phyloP scores from a whole-genome alignment of 1,140 invertebrate genomes.

The Scylla paramamosain region DNA sequence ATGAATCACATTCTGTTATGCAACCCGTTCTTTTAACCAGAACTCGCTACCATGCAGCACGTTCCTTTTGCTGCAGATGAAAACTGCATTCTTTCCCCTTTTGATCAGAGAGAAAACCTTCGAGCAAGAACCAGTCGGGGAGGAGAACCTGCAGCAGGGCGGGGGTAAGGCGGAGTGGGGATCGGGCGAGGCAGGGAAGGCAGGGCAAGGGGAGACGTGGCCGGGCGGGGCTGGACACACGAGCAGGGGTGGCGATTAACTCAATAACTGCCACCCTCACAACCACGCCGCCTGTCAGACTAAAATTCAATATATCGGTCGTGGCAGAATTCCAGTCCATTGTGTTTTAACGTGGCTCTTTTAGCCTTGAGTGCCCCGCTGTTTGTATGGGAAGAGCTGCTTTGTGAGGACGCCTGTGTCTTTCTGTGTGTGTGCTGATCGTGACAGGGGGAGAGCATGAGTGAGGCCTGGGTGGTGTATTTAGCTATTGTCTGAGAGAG shows the following conservation, averaged over 20 bases:
- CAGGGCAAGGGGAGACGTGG: too few relatives aligned
- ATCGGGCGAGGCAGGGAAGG: too few relatives aligned
- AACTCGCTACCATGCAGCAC: too few relatives aligned
- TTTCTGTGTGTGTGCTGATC: not conserved
- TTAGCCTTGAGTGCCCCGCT: not conserved
- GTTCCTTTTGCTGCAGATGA: too few relatives aligned
- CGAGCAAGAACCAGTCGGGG: too few relatives aligned
- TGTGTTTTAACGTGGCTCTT: not conserved
- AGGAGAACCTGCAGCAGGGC: too few relatives aligned
- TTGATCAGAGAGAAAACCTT: too few relatives aligned
- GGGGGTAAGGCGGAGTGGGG: too few relatives aligned
- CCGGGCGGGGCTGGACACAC: too few relatives aligned
- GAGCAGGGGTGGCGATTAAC: not conserved
- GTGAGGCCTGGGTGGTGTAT: not conserved
- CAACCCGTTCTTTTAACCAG: too few relatives aligned
- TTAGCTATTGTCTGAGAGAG: not conserved
- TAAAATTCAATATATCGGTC: constrained; percentile 9
- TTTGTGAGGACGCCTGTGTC: not conserved
- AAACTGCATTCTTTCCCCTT: too few relatives aligned
- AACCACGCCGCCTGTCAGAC: not conserved
- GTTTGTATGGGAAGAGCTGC: not conserved
- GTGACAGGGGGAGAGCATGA: not conserved
- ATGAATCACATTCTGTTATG: too few relatives aligned
- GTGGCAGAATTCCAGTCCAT: not conserved
- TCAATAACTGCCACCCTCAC: not conserved